phyloP scores from a whole-genome alignment of 2,888 invertebrate species.

The Ditylenchus weischeri region DNA sequence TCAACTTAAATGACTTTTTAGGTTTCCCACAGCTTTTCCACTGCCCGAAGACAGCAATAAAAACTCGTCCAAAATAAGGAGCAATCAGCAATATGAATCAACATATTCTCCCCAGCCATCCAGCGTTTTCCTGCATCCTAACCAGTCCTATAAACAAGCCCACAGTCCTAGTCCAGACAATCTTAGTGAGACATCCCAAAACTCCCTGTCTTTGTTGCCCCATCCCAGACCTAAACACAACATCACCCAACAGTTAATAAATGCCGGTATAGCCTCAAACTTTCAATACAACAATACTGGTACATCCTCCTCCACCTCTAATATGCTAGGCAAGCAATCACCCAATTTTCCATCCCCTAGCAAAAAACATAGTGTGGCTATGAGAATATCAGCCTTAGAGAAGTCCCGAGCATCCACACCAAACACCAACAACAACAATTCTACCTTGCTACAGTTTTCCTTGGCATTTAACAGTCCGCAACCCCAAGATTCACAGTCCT shows the following conservation, averaged over 20 bases:
- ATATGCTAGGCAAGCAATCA: conserved; percentile 15
- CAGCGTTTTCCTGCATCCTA: neutral
- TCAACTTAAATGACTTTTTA: too few species aligned
- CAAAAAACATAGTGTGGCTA: conserved; percentile 50
- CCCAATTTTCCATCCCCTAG: conserved; percentile 47
- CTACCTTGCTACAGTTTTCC: conserved; percentile 17
- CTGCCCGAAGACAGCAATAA: too few species aligned
- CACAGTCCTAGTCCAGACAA: conserved; percentile 33
- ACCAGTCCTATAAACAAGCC: too few species aligned
- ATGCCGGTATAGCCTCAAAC: conserved; percentile 26
- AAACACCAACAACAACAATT: conserved; percentile 14
- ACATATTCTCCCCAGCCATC: neutral
- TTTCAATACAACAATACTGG: conserved; percentile 13
- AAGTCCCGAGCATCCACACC: conserved; percentile 43
- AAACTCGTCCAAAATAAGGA: neutral
- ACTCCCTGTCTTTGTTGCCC: conserved; percentile 37
- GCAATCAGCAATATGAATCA: neutral
- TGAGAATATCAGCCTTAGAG: conserved; percentile 52
- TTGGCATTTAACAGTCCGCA: conserved; percentile 21
- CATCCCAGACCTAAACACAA: conserved; percentile 58
- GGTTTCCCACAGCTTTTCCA: too few species aligned
- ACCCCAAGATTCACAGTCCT: conserved; percentile 5
- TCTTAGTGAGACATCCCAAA: conserved; percentile 18
- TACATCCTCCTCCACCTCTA: conserved; percentile 15
- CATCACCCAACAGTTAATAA: conserved; percentile 53